phyloP scores from a whole-genome alignment of 2,113 vertebrate species.

The Serinus canaria region DNA sequence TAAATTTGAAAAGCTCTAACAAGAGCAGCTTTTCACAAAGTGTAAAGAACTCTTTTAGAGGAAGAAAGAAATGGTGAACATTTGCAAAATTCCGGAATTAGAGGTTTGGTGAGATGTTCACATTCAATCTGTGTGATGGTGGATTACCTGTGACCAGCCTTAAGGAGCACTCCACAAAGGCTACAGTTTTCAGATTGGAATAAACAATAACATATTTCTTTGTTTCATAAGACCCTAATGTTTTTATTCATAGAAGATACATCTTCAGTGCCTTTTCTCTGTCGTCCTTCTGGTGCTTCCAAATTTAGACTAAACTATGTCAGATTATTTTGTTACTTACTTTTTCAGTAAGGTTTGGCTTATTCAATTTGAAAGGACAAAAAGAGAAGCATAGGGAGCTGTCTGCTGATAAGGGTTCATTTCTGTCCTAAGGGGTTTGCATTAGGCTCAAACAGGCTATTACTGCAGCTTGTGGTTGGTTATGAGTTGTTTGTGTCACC shows the following conservation, averaged over 20 bases:
- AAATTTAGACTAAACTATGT: background rate
- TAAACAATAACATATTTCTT: background rate
- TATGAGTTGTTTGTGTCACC: rapidly evolving
- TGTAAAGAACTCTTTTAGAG: background rate
- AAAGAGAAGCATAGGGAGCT: background rate
- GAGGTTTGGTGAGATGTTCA: background rate
- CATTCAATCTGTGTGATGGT: background rate
- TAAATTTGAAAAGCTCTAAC: background rate
- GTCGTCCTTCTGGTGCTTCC: background rate
- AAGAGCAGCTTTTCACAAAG: background rate
- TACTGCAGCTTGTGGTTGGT: background rate
- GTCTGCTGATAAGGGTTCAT: background rate
- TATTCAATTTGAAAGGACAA: background rate
- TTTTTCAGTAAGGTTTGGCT: background rate
- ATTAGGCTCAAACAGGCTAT: background rate
- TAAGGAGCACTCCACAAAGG: background rate
- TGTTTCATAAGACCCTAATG: background rate
- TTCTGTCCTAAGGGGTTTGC: background rate
- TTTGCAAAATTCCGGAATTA: background rate
- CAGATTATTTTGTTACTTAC: background rate
- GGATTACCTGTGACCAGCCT: background rate
- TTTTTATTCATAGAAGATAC: background rate
- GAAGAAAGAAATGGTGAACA: background rate
- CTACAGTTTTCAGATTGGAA: background rate
- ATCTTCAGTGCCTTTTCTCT: background rate